Evolutionary conservation across 2,113 vertebrate genomes (phyloP).

Genomic region (Casuarius casuarius): DNA sequence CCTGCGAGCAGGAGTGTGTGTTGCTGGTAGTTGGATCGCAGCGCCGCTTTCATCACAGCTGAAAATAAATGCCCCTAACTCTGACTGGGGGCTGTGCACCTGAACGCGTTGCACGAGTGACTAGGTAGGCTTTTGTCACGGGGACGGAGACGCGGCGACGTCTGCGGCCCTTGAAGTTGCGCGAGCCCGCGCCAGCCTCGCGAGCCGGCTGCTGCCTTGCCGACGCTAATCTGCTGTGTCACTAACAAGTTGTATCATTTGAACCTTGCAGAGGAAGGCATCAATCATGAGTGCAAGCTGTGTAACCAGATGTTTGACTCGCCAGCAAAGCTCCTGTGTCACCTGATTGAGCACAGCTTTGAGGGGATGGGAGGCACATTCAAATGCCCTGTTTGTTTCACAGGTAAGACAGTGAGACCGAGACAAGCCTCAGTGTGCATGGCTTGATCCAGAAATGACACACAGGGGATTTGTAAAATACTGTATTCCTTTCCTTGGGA

Average conservation of each 20-base stretch:
- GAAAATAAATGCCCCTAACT: neutral
- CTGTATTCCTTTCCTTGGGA: conserved; percentile 39
- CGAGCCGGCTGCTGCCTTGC: neutral
- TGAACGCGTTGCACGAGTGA: fast-evolving
- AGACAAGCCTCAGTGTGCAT: conserved; percentile 68
- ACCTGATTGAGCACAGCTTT: conserved; percentile 99
- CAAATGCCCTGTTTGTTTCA: conserved; percentile 99
- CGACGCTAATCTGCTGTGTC: conserved; percentile 71
- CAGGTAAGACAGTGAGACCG: conserved; percentile 86
- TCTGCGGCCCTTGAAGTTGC: neutral
- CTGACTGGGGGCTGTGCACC: neutral
- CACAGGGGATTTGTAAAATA: conserved; percentile 69
- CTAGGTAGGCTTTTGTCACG: neutral
- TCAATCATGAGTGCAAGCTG: conserved; percentile 99
- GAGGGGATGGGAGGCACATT: conserved; percentile 99
- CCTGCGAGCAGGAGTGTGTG: fast-evolving
- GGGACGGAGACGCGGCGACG: neutral
- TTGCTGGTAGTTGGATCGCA: fast-evolving
- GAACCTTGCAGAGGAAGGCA: conserved; percentile 99
- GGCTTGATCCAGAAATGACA: conserved; percentile 70
- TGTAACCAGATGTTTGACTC: conserved; percentile 99
- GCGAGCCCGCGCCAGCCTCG: fast-evolving
- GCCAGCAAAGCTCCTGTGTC: conserved; percentile 98
- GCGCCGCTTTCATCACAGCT: fast-evolving
- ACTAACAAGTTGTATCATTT: conserved; percentile 79